Base-by-base conservation (phyloP, 2,113 vertebrate genomes). In the Tricholaema leucomelas region DNA sequence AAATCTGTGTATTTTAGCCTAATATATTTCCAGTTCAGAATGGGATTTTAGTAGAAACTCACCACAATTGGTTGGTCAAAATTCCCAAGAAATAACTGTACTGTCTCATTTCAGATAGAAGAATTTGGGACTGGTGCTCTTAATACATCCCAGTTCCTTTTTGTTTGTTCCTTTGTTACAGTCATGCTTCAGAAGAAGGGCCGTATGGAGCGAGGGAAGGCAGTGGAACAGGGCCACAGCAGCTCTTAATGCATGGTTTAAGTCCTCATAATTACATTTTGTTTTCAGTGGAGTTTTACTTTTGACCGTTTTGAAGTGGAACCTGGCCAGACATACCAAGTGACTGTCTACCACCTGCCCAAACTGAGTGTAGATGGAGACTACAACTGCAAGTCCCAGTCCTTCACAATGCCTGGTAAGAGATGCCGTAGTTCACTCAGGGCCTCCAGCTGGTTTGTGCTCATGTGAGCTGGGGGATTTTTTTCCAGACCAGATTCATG, bases 261-360 rank as follows among this genome's bases (percentile, higher is more conserved):
- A 72, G 56, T 64, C 77, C 38, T 78, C 38, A 30, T 70, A 40
- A 52, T 25, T 80, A 12, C 88, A 55, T 48, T 82, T 79, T 87
- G 24, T 92, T 96, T 94, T 44, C 95, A 98, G 98, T 98, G 97
- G 98, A 96, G 90, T 81, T 98, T 98, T 75, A 95, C 76, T 91
- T 98, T 97, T 86, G 96, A 97, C 64, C 96, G 97, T 78, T 98
- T 98, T 55, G 96, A 97, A 73, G 98, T 98, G 12, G 97, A 98
- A 9, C 98, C 97, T 74, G 96, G 96, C 58, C 96, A 98, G 81
- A 84, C 82, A 15, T 98, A 98, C 36, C 96, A 96, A 46, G 97
- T 98, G 84, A 97, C 97, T 1, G 97, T 98, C 42, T 97, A 98
- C 73, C 97, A 98, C 81, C 94, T 98, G 71, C 98, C 98, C 75